These are phyloP conservation scores for Ectobius pallidus DNA, from an alignment of 2,888 invertebrate species.

Conservation along the genomic window DNA sequence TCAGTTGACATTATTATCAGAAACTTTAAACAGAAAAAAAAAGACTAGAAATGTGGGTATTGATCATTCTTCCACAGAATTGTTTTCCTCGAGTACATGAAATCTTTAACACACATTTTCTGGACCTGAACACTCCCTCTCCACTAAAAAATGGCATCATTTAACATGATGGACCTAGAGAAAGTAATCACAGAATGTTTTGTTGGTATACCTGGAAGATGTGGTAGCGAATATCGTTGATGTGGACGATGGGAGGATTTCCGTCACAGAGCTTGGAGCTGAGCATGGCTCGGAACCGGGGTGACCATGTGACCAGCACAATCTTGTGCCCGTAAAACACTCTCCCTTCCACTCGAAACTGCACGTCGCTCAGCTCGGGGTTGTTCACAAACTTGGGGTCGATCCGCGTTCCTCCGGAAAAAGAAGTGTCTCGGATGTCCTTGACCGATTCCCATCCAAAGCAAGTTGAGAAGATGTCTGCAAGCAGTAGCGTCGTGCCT, in stretches of 20 bases:
- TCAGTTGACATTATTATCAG: no score
- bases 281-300: conserved; percentile 84
- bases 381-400: conserved; percentile 95
- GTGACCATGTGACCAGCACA: conserved; percentile 88
- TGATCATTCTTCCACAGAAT: no score
- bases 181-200: no score
- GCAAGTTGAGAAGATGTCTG: conserved; percentile 89
- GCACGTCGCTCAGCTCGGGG: conserved; percentile 89
- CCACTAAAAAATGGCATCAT: no score
- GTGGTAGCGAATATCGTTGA: conserved; percentile 90
- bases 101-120: no score
- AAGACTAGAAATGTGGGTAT: no score
- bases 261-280: conserved; percentile 75
- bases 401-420: conserved; percentile 72
- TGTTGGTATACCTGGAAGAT: conserved; percentile 91
- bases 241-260: conserved; percentile 84
- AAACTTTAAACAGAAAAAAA: no score
- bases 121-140: no score
- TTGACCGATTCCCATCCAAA: conserved; percentile 88
- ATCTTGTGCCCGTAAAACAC: conserved; percentile 94
- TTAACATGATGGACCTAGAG: no score
- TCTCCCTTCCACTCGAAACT: conserved; percentile 88
- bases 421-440: conserved; percentile 69
- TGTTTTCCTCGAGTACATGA: no score
- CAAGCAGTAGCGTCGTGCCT: conserved; percentile 82